Evolutionary conservation across 2,797 vertebrate species (phyloP).

Genomic region (Prionace glauca): DNA sequence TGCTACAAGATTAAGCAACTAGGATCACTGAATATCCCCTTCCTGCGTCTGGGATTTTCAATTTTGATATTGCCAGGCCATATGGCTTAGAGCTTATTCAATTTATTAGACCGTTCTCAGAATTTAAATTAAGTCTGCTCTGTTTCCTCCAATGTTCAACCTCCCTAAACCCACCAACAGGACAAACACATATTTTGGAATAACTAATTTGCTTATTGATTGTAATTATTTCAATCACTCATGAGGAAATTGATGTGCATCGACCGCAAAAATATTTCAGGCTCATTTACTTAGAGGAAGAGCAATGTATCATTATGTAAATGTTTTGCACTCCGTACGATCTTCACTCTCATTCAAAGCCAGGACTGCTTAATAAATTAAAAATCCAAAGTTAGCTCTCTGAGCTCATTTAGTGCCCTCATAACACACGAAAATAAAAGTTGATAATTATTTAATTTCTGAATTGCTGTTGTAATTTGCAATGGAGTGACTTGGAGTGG

Average conservation of each 20-base stretch:
- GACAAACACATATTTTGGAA: not conserved
- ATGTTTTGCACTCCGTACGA: not conserved
- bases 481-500: not conserved
- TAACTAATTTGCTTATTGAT: not conserved
- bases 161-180: not conserved
- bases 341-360: not conserved
- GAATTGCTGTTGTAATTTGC: not conserved
- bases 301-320: not conserved
- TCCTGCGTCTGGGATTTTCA: slow-evolving; percentile 1
- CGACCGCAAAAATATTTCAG: not conserved
- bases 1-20: not conserved
- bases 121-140: not conserved
- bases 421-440: not conserved
- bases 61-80: not conserved
- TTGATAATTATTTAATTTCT: not conserved
- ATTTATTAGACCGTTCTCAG: not conserved
- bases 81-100: not conserved
- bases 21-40: not conserved
- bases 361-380: not conserved
- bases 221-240: not conserved
- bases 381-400: not conserved
- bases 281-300: not conserved
- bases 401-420: not conserved
- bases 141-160: not conserved
- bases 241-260: not conserved